A percentile compares a stretch with the other conserved stretches of the same genome.
phyloP scores from a whole-genome alignment of 1,140 invertebrate species.

The Drosophila eugracilis region DNA sequence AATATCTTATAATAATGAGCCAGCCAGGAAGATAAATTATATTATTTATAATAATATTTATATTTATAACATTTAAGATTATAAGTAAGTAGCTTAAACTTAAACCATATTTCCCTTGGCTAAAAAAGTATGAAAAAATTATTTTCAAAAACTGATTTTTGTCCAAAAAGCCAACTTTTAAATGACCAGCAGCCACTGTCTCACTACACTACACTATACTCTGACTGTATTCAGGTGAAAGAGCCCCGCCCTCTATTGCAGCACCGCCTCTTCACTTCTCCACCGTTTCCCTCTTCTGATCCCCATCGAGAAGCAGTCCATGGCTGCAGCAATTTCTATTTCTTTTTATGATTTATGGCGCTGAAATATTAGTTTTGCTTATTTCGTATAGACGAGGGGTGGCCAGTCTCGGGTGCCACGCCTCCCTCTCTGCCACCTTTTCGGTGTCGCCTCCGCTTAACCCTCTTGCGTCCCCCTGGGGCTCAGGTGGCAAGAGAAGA shows the following conservation, averaged over 20 bases:
- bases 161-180: not conserved
- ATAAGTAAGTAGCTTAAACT: too few species aligned
- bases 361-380: conserved; percentile 80
- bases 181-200: not conserved
- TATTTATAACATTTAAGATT: too few species aligned
- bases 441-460: not conserved
- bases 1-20: too few species aligned
- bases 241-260: not conserved
- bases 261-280: not conserved
- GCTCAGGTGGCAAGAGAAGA: conserved; percentile 21
- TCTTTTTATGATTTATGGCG: conserved; percentile 78
- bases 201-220: not conserved
- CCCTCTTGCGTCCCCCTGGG: conserved; percentile 1
- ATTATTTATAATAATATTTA: too few species aligned
- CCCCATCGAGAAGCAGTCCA: conserved; percentile 19
- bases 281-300: not conserved
- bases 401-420: conserved; percentile 25
- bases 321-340: conserved; percentile 65
- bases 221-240: conserved; percentile 13
- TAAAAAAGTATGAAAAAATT: too few species aligned
- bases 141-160: too few species aligned
- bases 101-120: too few species aligned
- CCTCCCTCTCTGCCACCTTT: conserved; percentile 1
- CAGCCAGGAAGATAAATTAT: too few species aligned
- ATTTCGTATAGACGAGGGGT: conserved; percentile 62